Evolutionary conservation across 2,888 invertebrate genomes (phyloP), one percentile per base, ranked within the genome.

Genomic region (Rhaphigaster nebulosa): DNA sequence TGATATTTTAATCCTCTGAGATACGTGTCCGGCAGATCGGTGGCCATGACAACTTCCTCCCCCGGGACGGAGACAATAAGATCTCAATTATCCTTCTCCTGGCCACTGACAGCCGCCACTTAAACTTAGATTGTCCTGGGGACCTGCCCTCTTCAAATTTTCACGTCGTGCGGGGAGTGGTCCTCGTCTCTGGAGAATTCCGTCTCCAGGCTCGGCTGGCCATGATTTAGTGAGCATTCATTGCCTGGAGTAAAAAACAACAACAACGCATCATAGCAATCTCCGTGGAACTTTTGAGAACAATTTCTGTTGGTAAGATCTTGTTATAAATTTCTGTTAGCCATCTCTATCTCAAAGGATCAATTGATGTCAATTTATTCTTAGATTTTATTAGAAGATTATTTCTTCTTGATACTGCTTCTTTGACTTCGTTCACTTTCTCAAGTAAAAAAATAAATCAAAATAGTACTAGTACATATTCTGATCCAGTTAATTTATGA

Each of bases 41-140:
- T 50, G 41, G 45, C 84, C 84, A 84, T 84, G 87, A 87, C 87
- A 87, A 54, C 87, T 50, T 34, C 5, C 34, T 52, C 87, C 87
- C 38, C 23, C 6, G 87, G 56, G 54, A 87, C 12, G 34, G 54
- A 89, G 76, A 90, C 90, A 90, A 90, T 90, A 90, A 90, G 90
- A 56, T 34, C 90, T 90, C 90, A 90, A 90, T 90, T 90, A 90
- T 90, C 90, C 38, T 41, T 26, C 45, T 70, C 45, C 70, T 50
- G 76, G 52, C 50, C 65, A 54, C 84, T 90, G 90, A 90, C 90
- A 90, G 90, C 84, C 84, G 18, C 87, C 90, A 90, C 90, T 90
- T 90, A 84, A 90, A 90, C 84, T 90, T 90, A 90, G 90, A 90
- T 90, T 90, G 90, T 90, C 90, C 89, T 76, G 56, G 88, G 76